Evolutionary conservation across 1,140 invertebrate genomes (phyloP), one percentile per base, ranked within the genome.

Genomic region (Antheraea mylitta): DNA sequence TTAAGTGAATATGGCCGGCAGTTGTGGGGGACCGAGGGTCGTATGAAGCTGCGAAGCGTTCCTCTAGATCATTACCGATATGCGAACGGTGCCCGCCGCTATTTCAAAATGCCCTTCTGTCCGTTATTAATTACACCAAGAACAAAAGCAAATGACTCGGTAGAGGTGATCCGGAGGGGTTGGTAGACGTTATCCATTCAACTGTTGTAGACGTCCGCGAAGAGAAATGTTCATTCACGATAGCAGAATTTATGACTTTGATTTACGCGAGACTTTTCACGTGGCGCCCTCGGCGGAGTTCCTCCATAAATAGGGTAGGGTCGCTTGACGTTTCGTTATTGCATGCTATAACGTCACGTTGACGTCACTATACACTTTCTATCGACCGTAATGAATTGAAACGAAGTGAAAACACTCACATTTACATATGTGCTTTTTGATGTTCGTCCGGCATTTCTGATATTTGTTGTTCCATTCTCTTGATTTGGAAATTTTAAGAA

Each of bases 81-180:
- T 81, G 76, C 79, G 80, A 80, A 85, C 83, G 80, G 83, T 77
- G 83, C 77, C 76, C 68, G 67, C 62, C 80, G 87, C 79, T 85
- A 85, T 83, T 82, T 72, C 78, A 81, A 81, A 87, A 87, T 87
- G 87, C 86, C 88, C 83, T 84, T 81, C 82, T 85, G 86, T 66
- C 80, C 76, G 82, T 89, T 90, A 92, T 91, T 92, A 92, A 90
- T 92, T 91, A 86, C 86, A 79, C 70, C 76, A 78, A 79, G 90
- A 92, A 92, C 90, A 90, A 92, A 90, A 89, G 90, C 88, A 92
- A 90, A 90, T 89, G 90, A 90, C 88, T 90, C 79, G 82, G 82
- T 88, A 80, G 86, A 89, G 90, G 88, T 90, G 88, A 90, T 90
- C 85, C 78, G 74, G 78, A 77, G 82, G 85, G 81, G 82, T 83